These are phyloP conservation scores for Cuniculus paca DNA, from an alignment of 2,797 vertebrate genomes.

Conservation along the genomic window DNA sequence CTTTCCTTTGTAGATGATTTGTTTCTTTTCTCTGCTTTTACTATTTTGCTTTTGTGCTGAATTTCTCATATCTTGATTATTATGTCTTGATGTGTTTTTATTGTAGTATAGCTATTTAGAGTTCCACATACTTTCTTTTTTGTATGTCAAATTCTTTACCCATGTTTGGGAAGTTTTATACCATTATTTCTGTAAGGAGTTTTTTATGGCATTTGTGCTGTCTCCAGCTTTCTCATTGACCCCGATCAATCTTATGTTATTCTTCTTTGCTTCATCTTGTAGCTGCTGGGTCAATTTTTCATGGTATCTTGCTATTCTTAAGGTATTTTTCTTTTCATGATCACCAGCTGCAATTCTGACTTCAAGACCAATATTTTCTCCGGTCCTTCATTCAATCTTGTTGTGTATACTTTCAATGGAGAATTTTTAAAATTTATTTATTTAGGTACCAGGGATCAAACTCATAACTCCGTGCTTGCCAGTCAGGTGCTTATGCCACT, in stretches of 20 bases:
- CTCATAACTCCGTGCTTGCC: too few relatives aligned
- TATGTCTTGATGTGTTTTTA: neutral
- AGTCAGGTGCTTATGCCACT: too few relatives aligned
- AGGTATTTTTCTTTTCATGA: neutral
- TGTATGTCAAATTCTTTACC: neutral
- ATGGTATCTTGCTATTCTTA: neutral
- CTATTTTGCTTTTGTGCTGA: neutral
- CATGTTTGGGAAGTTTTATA: neutral
- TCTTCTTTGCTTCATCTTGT: neutral
- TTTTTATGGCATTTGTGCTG: neutral
- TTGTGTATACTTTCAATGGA: neutral
- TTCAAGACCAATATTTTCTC: neutral
- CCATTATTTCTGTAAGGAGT: neutral
- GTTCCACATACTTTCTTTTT: neutral
- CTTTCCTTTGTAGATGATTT: neutral
- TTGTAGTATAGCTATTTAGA: neutral
- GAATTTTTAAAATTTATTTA: too few relatives aligned
- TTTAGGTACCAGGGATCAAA: too few relatives aligned
- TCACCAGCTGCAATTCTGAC: neutral
- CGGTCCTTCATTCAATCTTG: neutral
- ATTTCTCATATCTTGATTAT: neutral
- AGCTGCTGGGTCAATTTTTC: neutral
- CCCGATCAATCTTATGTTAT: neutral
- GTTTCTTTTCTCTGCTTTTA: neutral
- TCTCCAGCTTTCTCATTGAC: neutral